Evolutionary conservation across 2,797 vertebrate species (phyloP), one percentile per base, ranked within the genome.

Genomic region (Anisognathus igniventris): DNA sequence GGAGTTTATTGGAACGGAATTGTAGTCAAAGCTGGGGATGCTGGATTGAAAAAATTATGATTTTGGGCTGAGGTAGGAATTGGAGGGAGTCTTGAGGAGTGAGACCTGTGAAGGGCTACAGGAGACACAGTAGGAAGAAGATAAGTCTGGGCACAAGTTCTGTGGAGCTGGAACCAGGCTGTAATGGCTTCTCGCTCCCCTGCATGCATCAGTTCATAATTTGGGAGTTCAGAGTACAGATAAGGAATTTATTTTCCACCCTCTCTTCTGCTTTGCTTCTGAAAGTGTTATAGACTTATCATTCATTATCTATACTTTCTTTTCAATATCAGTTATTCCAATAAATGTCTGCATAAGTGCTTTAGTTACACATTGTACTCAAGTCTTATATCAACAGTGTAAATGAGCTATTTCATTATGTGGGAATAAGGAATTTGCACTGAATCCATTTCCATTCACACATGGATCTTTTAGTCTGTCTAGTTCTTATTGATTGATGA

Each of bases 111-210:
- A 60, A 54, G 14, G 33, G 12, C 33, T 76, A 39, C 45, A 64
- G 37, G 21, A 58, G 27, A 14, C 24, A 19, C 13, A 67, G 47
- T 47, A 82, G 24, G 70, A 66, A 56, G 57, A 48, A 71, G 20
- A 23, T 25, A 37, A 86, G 28, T 18, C 47, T 71, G 28, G 31
- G 14, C n/a, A 15, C 2, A 10, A 33, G 17, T 27, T 80, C 51
- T 80, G 30, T 64, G 33, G 24, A 18, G 25, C 31, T 50, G 58
- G 21, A 89, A n/a, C 12, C 28, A 51, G 84, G 8, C 56, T 75
- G 31, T 42, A 51, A n/a, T 25, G 74, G n/a, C 54, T 90, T 18
- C 14, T 54, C 0, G 0, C 35, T 76, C 7, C 6, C 18, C 47
- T 39, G 25, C 2, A 7, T 58, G 48, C 15, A 25, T 45, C 27